Conservation (phyloP, 1,140 invertebrate species). For the Leptinotarsa undecemlineata region DNA sequence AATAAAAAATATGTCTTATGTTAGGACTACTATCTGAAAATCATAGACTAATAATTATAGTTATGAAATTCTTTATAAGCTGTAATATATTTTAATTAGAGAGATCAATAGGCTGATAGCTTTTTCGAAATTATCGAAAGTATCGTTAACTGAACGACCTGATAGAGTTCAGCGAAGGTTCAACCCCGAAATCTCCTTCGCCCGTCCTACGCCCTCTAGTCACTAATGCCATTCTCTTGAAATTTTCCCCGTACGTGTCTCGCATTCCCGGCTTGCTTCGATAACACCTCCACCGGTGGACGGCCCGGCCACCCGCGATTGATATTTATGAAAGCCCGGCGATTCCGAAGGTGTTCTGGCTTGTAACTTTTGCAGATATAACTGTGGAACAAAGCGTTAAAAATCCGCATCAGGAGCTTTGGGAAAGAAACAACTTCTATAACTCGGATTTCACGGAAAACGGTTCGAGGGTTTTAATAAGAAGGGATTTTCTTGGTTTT, state of each 20-base stretch:
- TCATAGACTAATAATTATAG: too few relatives aligned
- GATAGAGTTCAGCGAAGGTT: too few relatives aligned
- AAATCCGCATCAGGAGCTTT: constrained; percentile 21
- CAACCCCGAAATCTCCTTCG: neutral
- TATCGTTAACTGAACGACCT: too few relatives aligned
- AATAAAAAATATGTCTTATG: too few relatives aligned
- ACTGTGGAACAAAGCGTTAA: constrained; percentile 30
- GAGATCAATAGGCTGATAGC: too few relatives aligned
- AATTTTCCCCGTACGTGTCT: constrained; percentile 4
- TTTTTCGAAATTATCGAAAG: too few relatives aligned
- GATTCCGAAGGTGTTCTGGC: constrained; percentile 51
- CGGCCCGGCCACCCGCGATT: constrained; percentile 48
- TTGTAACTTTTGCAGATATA: constrained; percentile 49
- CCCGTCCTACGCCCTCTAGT: neutral
- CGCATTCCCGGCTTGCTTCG: constrained; percentile 4
- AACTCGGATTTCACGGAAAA: constrained; percentile 25
- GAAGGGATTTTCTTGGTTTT: constrained; percentile 20
- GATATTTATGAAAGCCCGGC: constrained; percentile 55
- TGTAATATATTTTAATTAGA: too few relatives aligned
- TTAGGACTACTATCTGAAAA: too few relatives aligned
- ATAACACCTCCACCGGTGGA: constrained; percentile 12
- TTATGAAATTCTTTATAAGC: too few relatives aligned
- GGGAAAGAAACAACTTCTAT: constrained; percentile 27
- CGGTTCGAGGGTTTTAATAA: constrained; percentile 26
- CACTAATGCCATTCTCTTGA: neutral